Evolutionary conservation across 1,140 invertebrate species (phyloP).

Genomic region (Aphelinus atriplicis): DNA sequence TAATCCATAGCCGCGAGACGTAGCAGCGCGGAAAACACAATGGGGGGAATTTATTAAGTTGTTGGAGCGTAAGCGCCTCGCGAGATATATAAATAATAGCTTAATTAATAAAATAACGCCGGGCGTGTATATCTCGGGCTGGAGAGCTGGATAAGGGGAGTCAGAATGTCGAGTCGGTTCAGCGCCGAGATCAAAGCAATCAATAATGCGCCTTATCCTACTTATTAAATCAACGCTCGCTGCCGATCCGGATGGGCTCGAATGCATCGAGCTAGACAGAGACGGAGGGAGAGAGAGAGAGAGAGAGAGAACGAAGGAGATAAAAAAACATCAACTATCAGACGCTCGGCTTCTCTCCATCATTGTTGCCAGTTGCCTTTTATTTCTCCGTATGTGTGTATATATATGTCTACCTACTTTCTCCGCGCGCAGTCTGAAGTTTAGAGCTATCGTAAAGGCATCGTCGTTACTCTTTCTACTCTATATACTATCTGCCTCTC

Average conservation of each 20-base stretch:
- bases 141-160: neutral
- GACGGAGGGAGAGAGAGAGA: too few relatives aligned
- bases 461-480: neutral
- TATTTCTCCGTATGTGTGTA: neutral
- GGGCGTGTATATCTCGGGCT: too few relatives aligned
- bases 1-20: too few relatives aligned
- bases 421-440: neutral
- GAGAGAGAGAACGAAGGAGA: too few relatives aligned
- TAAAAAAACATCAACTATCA: too few relatives aligned
- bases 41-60: neutral
- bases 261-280: too few relatives aligned
- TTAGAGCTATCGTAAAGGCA: slow-evolving; percentile 14
- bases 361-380: neutral
- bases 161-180: neutral
- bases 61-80: neutral
- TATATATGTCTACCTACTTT: neutral
- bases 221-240: neutral
- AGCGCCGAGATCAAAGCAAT: slow-evolving; percentile 4
- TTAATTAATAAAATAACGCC: neutral
- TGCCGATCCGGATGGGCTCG: too few relatives aligned
- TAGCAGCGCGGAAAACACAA: too few relatives aligned
- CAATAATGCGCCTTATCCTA: neutral
- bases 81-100: neutral
- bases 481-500: too few relatives aligned
- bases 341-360: neutral